Evolutionary conservation across 1,140 invertebrate genomes (phyloP), one percentile per base, ranked within the genome.

Genomic region (Ylistrum balloti): DNA sequence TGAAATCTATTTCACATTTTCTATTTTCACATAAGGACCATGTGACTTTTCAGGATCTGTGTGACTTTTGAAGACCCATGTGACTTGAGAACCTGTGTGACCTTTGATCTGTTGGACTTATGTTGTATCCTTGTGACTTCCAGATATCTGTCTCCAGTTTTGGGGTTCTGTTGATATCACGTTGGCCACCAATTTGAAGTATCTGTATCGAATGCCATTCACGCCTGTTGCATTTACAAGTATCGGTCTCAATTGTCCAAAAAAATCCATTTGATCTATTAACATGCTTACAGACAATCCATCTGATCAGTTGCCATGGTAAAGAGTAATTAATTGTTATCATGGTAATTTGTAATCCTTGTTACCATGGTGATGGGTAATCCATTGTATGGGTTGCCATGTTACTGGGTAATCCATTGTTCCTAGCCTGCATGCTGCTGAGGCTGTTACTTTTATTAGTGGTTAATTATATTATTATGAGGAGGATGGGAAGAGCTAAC

Each of bases 311-410:
- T 74, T 28, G 22, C 56, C 56, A 74, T 74, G 20, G 22, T 28
- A 74, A 74, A 74, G 3, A 74, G 56, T 74, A 74, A 74, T 74
- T 74, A 22, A 74, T 74, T 74, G 56, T 28, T 74, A 74, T 74
- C n/a, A 9, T 74, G 22, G 56, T 74, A 74, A 28, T 74, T 74
- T 28, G 9, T 74, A 74, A 74, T 74, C 56, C 56, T 74, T 74
- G 56, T 74, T 74, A 28, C 56, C n/a, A 74, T 74, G 56, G 56
- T 74, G 5, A 74, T 28, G 22, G n/a, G n/a, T 74, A 74, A 74
- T 74, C 56, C 56, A 74, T 74, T 74, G n/a, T 74, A n/a, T 28
- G n/a, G 56, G 56, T 74, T 74, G n/a, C 56, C 56, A 74, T 74
- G 56, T 74, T 17, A 28, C 56, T 74, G 56, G 56, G 56, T 74